Evolutionary conservation across 1,140 invertebrate species (phyloP).

Genomic region (Sycobia sp.): DNA sequence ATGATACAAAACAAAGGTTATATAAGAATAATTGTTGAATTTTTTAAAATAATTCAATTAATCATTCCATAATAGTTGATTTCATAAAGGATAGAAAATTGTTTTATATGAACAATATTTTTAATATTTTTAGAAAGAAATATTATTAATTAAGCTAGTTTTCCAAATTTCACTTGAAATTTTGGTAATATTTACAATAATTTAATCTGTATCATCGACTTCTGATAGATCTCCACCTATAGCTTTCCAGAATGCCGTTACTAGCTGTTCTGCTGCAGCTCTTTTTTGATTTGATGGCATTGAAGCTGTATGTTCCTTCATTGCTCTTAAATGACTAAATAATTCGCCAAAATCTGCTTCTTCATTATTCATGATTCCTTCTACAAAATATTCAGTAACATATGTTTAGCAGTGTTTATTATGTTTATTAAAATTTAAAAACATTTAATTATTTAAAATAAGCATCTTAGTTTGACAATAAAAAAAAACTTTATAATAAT

Average conservation of each 20-base stretch:
- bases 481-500: slow-evolving; percentile 11
- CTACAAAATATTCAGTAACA: slow-evolving; percentile 42
- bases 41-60: background rate
- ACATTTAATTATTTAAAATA: background rate
- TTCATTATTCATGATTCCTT: slow-evolving; percentile 59
- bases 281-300: slow-evolving; percentile 70
- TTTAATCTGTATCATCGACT: slow-evolving; percentile 56
- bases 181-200: no score
- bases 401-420: no score
- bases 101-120: no score
- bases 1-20: background rate
- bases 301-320: slow-evolving; percentile 72
- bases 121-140: no score
- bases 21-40: background rate
- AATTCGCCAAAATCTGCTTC: slow-evolving; percentile 68
- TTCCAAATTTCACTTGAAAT: no score
- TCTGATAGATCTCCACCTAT: slow-evolving; percentile 79
- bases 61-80: no score
- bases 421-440: slow-evolving; percentile 8
- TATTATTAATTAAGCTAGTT: no score
- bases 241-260: slow-evolving; percentile 78
- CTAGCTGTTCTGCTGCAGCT: slow-evolving; percentile 77
- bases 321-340: slow-evolving; percentile 68
- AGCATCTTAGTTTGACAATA: background rate
- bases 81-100: background rate